A percentile compares a stretch with the other conserved stretches of the same genome.
Evolutionary conservation across 2,113 vertebrate genomes (phyloP).

Genomic region (Cyprinodon variegatus): DNA sequence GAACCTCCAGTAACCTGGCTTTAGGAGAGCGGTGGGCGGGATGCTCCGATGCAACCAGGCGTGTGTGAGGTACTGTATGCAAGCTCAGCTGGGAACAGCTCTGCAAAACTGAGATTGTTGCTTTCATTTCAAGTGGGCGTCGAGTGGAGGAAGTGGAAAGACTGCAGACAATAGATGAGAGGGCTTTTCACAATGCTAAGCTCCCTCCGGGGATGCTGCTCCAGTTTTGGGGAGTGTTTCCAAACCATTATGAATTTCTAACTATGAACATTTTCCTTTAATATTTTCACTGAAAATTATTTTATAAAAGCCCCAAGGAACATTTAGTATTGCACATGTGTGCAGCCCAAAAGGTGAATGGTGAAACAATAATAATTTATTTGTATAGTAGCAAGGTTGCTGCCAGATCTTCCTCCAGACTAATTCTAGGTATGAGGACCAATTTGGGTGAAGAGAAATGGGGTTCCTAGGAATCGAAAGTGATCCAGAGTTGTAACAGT

Average conservation of each 20-base stretch:
- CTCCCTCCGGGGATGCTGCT: conserved; percentile 21
- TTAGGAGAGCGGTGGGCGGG: conserved; percentile 39
- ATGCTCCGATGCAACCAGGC: conserved; percentile 49
- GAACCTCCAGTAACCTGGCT: conserved; percentile 54
- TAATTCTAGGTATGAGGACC: too few relatives aligned
- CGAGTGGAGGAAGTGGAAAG: conserved; percentile 50
- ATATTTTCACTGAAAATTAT: conserved; percentile 24
- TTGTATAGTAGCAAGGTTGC: conserved; percentile 80
- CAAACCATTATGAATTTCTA: conserved; percentile 19
- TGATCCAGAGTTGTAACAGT: too few relatives aligned
- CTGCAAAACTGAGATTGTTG: conserved; percentile 45
- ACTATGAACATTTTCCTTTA: conserved; percentile 11
- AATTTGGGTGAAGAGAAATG: too few relatives aligned
- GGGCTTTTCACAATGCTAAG: conserved; percentile 24
- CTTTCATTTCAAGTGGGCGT: conserved; percentile 42
- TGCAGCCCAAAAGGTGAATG: conserved; percentile 69
- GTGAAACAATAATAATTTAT: conserved; percentile 87
- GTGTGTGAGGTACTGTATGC: conserved; percentile 54
- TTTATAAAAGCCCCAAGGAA: conserved; percentile 27
- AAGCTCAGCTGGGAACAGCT: conserved; percentile 32
- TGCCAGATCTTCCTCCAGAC: too few relatives aligned
- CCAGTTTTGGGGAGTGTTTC: conserved; percentile 9
- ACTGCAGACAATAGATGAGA: conserved; percentile 55
- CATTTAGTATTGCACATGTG: conserved; percentile 21
- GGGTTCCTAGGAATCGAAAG: too few relatives aligned